These are phyloP conservation scores for Probosciger aterrimus DNA, from an alignment of 2,113 vertebrate genomes.

Conservation along the genomic window DNA sequence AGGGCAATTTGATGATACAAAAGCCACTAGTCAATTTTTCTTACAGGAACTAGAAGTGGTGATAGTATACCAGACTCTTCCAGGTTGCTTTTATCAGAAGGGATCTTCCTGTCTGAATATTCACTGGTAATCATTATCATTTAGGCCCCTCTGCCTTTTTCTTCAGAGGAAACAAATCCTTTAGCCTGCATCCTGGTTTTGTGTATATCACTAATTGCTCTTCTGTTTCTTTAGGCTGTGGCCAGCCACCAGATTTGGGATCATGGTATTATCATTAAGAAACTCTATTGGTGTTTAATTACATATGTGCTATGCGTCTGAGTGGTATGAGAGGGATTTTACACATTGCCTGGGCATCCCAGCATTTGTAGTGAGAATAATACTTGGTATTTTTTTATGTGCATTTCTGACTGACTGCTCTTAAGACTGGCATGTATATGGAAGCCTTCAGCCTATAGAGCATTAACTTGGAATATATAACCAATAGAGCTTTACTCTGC, in stretches of 20 bases:
- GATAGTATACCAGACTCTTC: neutral
- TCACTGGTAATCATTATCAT: neutral
- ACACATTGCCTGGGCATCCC: neutral
- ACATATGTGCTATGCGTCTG: neutral
- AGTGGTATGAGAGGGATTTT: neutral
- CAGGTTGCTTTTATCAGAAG: conserved; percentile 8
- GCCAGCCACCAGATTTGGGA: neutral
- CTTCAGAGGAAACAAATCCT: neutral
- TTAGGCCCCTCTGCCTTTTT: conserved; percentile 6
- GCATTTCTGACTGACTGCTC: neutral
- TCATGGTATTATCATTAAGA: neutral
- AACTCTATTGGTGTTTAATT: neutral
- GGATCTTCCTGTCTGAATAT: neutral
- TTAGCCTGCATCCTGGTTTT: neutral
- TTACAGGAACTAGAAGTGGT: neutral
- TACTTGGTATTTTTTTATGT: neutral
- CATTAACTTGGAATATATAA: neutral
- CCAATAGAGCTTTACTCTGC: neutral
- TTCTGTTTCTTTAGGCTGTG: conserved; percentile 11
- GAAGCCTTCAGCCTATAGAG: neutral
- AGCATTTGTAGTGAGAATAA: neutral
- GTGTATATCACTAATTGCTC: neutral
- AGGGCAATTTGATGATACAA: neutral
- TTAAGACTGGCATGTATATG: neutral
- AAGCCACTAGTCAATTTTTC: neutral